These are phyloP conservation scores for Athene cunicularia DNA, from an alignment of 2,113 vertebrate species.

Conservation along the genomic window DNA sequence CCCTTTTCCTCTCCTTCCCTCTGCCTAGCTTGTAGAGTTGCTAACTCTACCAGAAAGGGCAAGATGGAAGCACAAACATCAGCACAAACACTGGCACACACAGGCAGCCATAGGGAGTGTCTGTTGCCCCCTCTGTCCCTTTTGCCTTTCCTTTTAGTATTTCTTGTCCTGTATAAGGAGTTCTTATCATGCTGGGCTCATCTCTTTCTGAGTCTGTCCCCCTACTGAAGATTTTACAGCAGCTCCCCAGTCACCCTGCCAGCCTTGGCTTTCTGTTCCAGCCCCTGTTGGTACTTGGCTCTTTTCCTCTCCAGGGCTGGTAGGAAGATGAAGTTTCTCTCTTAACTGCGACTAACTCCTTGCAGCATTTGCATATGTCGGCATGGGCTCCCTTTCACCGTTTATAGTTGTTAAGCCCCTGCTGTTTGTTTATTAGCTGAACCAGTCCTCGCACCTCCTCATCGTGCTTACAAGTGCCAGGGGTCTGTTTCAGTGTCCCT, in stretches of 20 bases:
- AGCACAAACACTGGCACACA: neutral
- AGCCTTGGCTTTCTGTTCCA: neutral
- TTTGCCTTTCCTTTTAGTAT: neutral
- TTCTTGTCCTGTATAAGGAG: neutral
- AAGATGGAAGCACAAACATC: neutral
- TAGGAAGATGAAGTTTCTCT: neutral
- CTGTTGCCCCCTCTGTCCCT: neutral
- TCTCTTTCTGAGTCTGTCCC: neutral
- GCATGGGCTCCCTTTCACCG: too few species aligned
- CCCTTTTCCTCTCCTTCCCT: neutral
- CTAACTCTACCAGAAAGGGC: too few species aligned
- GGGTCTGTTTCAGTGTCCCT: neutral
- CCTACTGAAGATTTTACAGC: neutral
- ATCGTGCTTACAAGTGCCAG: neutral
- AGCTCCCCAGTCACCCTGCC: neutral
- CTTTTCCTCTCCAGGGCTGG: neutral
- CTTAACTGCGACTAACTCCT: neutral
- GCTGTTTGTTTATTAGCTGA: neutral
- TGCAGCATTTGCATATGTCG: neutral
- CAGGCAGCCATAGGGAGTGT: neutral
- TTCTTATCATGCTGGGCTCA: neutral
- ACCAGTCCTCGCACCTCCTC: too few species aligned
- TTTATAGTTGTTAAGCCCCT: neutral
- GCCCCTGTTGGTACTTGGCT: neutral
- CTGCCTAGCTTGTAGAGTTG: neutral